Base-by-base conservation (phyloP, 2,797 vertebrate species). In the Bradypodion pumilum region DNA sequence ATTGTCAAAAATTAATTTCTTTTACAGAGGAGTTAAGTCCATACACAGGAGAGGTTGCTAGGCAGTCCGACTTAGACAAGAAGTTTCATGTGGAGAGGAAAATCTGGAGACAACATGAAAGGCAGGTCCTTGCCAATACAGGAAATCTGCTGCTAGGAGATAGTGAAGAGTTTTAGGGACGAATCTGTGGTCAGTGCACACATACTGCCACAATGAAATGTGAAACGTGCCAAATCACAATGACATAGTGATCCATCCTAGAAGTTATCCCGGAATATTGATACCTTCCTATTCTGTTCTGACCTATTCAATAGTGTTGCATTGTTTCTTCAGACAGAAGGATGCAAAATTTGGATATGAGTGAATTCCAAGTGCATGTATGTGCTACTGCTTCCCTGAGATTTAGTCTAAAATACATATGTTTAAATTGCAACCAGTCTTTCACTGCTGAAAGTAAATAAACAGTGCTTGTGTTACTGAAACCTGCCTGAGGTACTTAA, bases 141-240 rank as follows among this genome's bases (percentile, higher is more conserved):
- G 93, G 91, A 92, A 92, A 68, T 32, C 52, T 92, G 90, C 5
- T 60, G 40, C 35, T 80, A 7, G 76, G 35, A 89, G 89, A 90
- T 75, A 88, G 1, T 84, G 25, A 32, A 77, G 56, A 3, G 29
- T 81, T 69, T 62, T 42, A 63, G 40, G 7, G 65, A 32, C 42
- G 32, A 52, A 52, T 70, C 49, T 60, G 52, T 9, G n/a, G 49
- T 69, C 9, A 37, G 2, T 70, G 83, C 19, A 7, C 29, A 21
- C 1, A n/a, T 40, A 60, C 63, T 73, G 77, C 81, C 10, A 66
- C 1, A 16, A 29, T 79, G 56, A 80, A 80, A 40, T 16, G 0
- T 15, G 42, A 60, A 62, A 40, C 6, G 62, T 52, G 65, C 15
- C 46, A 52, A 12, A 0, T 78, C 29, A 29, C 52, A 60, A 70